Base-by-base conservation (phyloP, 2,797 vertebrate genomes). In the Girardinus metallicus region DNA sequence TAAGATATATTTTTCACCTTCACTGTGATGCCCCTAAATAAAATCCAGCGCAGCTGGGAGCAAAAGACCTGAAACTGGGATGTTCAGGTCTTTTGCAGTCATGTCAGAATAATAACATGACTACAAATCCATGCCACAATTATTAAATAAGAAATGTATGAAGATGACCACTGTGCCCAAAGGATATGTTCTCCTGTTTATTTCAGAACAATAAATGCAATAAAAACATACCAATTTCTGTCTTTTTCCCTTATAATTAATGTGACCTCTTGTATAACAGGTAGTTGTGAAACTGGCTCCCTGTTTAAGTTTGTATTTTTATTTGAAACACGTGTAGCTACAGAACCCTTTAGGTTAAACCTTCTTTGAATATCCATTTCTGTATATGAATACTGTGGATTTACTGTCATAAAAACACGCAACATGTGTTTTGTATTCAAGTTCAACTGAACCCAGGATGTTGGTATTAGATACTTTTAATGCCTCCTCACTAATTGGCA, bases 181-280 rank as follows among this genome's bases (percentile, higher is more conserved):
- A 91, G 86, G 85, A 90, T 87, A 91, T 23, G 79, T 85, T 80
- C 85, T 89, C 85, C 90, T 87, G 76, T 60, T 72, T 83, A 39
- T 80, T 73, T 81, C 70, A 47, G 74, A 91, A 87, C 80, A 84
- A 72, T 73, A 83, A n/a, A 75, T 79, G 70, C 73, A 86, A 76
- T 47, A 83, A 86, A 74, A 73, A 87, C 73, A 79, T 80, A 80
- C 78, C 29, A 36, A 81, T 62, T 46, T 84, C 73, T 74, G 81
- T 88, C 79, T 62, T 62, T 70, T 36, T 57, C 83, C 81, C 73
- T 47, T 86, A 15, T 12, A 51, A 88, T 86, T 85, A 85, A 84
- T 80, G 74, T 57, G 47, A 76, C 71, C 84, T 88, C 90, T 84
- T 81, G 51, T 75, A 76, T 84, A 82, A 85, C 86, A 74, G 83